Percentiles rank a stretch among this genome's conserved stretches.
Evolutionary conservation across 2,888 invertebrate genomes (phyloP).

Genomic region (Spilosoma lubricipeda): DNA sequence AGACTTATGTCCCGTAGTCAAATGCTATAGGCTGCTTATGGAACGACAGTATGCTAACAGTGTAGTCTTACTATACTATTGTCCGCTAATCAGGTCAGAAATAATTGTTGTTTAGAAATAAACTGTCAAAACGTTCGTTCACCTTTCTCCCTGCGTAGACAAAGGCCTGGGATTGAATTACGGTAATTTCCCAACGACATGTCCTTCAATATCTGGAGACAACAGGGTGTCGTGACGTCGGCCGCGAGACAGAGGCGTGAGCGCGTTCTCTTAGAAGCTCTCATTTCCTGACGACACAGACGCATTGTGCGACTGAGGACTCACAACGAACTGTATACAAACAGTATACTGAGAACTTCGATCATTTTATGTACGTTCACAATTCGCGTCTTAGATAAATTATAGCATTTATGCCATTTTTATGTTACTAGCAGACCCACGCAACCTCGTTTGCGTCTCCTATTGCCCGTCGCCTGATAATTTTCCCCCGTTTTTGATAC

Average conservation of each 20-base stretch:
- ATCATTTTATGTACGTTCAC: neutral
- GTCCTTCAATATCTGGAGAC: neutral
- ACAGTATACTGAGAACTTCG: constrained; percentile 14
- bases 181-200: constrained; percentile 12
- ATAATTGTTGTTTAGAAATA: neutral
- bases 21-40: too few species aligned
- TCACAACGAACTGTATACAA: neutral
- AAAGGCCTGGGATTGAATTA: constrained; percentile 9
- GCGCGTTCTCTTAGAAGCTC: constrained; percentile 9
- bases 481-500: too few species aligned
- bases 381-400: neutral
- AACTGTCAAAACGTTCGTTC: neutral
- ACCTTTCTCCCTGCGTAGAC: constrained; percentile 2
- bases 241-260: constrained; percentile 13
- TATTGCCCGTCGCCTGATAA: too few species aligned
- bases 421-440: too few species aligned
- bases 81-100: too few species aligned
- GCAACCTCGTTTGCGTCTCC: too few species aligned
- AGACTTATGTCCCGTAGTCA: too few species aligned
- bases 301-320: constrained; percentile 21
- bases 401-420: too few species aligned
- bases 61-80: too few species aligned
- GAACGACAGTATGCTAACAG: too few species aligned
- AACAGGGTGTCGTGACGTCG: neutral
- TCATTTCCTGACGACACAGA: constrained; percentile 24